Base-by-base conservation (phyloP, 2,888 invertebrate species). In the Dicranocentrus wangi region DNA sequence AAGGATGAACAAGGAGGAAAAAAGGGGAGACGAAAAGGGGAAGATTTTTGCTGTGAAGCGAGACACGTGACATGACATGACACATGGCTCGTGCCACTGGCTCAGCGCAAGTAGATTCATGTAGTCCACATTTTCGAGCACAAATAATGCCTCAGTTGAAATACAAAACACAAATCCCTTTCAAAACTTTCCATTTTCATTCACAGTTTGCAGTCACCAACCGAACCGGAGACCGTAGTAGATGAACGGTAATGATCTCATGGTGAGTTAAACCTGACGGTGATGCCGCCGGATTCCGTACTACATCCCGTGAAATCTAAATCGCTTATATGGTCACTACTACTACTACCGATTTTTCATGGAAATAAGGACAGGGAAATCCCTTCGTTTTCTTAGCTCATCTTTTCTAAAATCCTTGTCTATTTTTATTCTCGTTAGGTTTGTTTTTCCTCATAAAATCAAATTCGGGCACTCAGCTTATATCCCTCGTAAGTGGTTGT, bases 61-160 rank as follows among this genome's bases (percentile, higher is more conserved):
- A 72, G 71, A 71, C 79, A 71, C 79, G 79, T 79, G 79, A 79
- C 71, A 79, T 71, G 79, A 71, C 71, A 79, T 79, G 79, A 79
- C 79, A 79, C 79, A 79, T 79, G 79, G 79, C 79, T 71, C 79
- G 79, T 71, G 79, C 79, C 71, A 70, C 70, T 55, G 25, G 19
- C 60, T 71, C n/a, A 58, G 43, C 42, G 7, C 58, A n/a, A n/a
- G n/a, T n/a, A n/a, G n/a, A 65, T 43, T 8, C 65, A 65, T 65
- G 21, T 63, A 32, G 39, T 39, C 32, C n/a, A 25, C n/a, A 17
- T 51, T 10, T n/a, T 51, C 19, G n/a, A 32, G 32, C 32, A n/a
- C n/a, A n/a, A n/a, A n/a, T 32, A 32, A 32, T 32, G 10, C 32
- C 32, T 10, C 10, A n/a, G 10, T 32, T 10, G 32, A 32, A n/a